Evolutionary conservation across 2,888 invertebrate species (phyloP), one percentile per base, ranked within the genome.

Genomic region (Drosophila nigricruria): DNA sequence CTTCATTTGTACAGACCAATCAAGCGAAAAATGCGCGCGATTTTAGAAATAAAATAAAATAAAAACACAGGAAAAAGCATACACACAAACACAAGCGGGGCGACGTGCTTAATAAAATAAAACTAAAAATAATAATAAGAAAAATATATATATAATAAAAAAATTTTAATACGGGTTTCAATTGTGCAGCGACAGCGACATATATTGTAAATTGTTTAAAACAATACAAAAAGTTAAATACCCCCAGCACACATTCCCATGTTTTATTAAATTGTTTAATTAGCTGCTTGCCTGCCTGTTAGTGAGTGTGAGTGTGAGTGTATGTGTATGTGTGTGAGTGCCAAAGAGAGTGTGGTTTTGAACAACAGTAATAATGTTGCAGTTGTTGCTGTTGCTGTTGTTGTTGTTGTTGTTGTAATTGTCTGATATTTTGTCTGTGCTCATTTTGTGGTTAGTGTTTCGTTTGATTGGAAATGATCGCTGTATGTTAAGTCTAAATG

Each of bases 121-220:
- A 74, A 54, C 10, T 27, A n/a, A 47, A 27, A 3, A 8, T 0
- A 65, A 68, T n/a, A n/a, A n/a, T n/a, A n/a, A n/a, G n/a, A n/a
- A n/a, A n/a, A n/a, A n/a, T n/a, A n/a, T n/a, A n/a, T n/a, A n/a
- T n/a, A n/a, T n/a, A n/a, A n/a, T n/a, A 69, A 69, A 62, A 73
- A 69, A 67, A 73, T 58, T 70, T 63, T 72, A 85, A 78, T 68
- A 68, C 76, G 54, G 49, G 79, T 67, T 78, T 74, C 52, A 79
- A 74, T 79, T 79, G 81, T 82, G 81, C 83, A 72, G 56, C 77
- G 59, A 66, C 81, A 63, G 34, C 68, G 47, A 61, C 40, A 75
- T 73, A 80, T 70, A 77, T 73, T 80, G 73, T 77, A 79, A 73
- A 82, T 68, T 74, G 53, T 75, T 78, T 59, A 65, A 73, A 77